Evolutionary conservation across 2,113 vertebrate species (phyloP), one percentile per base, ranked within the genome.

Genomic region (Amazona guildingii): DNA sequence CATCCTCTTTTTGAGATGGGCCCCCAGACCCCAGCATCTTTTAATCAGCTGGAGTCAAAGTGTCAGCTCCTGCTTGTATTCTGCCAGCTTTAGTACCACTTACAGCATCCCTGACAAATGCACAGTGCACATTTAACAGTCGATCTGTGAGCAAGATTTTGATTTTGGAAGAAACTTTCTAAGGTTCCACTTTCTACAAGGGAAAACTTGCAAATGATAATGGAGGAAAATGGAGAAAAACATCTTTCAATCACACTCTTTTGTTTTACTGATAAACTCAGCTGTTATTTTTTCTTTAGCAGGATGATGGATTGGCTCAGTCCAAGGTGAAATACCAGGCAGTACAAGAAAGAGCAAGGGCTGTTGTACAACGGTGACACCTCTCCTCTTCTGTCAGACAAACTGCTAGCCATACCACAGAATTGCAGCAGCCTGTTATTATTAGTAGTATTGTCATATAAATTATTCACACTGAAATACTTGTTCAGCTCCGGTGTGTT

Each of bases 21-120:
- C 94, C 95, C 94, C 92, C 83, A 61, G 96, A 97, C 94, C 84
- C 69, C 81, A 55, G 77, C 94, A 97, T 94, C 91, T 90, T 98
- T 97, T 97, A 96, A 98, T 97, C 97, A 97, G 93, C 88, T 86
- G 70, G 95, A 97, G 95, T 90, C 94, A 96, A 94, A 86, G 95
- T 98, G 97, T 98, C 97, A 97, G 91, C 54, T 95, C 59, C 84
- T 92, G 93, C 97, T 95, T 97, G 96, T 90, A 86, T 83, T 57
- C 94, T 97, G 96, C 97, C 97, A 97, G 94, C 73, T 95, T 96
- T 95, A 67, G 91, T 74, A 81, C 77, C 96, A 92, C 90, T 98
- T 92, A 96, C 89, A 96, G 89, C 97, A 95, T 97, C 96, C 82
- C 92, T 97, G 97, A 97, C 91, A 97, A 93, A 92, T 0, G 3